phyloP scores from a whole-genome alignment of 2,888 invertebrate genomes.

The Vannuccia rotundouncinata region DNA sequence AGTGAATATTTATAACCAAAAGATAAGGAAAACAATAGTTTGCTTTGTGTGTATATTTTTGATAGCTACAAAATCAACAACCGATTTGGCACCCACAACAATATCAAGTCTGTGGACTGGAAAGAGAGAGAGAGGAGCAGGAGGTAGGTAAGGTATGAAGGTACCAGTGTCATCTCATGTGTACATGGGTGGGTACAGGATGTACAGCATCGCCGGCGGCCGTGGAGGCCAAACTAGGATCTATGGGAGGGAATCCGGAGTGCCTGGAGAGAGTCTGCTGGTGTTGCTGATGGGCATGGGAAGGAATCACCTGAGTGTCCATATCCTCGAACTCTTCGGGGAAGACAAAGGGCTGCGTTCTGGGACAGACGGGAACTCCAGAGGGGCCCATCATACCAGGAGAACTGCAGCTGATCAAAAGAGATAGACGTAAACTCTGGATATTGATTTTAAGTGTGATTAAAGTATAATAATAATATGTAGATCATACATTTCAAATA shows the following conservation, averaged over 20 bases:
- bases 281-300: neutral
- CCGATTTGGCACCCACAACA: no score
- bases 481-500: no score
- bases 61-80: no score
- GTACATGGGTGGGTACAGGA: neutral
- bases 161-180: neutral
- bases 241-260: neutral
- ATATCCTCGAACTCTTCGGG: constrained; percentile 35
- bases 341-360: constrained; percentile 29
- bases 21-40: no score
- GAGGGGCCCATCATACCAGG: neutral
- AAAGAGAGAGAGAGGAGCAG: neutral
- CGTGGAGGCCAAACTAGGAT: no score
- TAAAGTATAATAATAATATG: no score
- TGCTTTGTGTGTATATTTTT: no score
- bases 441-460: no score
- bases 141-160: neutral
- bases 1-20: no score
- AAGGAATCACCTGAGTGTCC: constrained; percentile 7
- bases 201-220: neutral
- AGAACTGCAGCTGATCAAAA: neutral
- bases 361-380: neutral
- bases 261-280: neutral
- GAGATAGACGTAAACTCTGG: neutral
- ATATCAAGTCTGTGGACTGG: no score